Evolutionary conservation across 2,888 invertebrate species (phyloP), one percentile per base, ranked within the genome.

Genomic region (Orchesellides sinensis): DNA sequence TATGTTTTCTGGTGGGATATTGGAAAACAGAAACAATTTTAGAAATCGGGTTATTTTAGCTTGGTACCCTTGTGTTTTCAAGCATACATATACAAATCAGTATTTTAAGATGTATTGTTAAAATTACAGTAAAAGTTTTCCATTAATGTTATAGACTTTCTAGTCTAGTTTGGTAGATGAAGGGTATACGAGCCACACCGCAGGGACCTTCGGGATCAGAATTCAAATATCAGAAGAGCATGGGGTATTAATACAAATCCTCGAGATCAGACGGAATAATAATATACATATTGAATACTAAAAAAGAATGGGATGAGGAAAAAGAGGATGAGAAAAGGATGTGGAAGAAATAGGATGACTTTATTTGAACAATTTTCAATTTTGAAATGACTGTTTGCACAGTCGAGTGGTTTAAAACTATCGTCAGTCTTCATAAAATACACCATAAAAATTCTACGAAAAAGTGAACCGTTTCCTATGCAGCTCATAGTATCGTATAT

Each of bases 301-400:
- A n/a, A n/a, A 8, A 35, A 47, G 12, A 17, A 14, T 47, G 47
- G 66, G 75, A 66, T 75, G 66, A 68, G 52, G n/a, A 75, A 75
- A 66, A 73, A 66, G 10, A 61, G 75, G 75, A 75, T 75, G 75
- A 66, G 49, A 56, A 66, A 54, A 68, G 75, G 75, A 75, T 75
- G 75, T 75, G 49, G 40, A 66, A 54, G 77, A 77, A 68, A 77
- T 77, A 77, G 68, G 68, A 83, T 83, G 83, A 83, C 84, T 87
- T 84, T 87, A 86, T 87, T 87, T 87, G 87, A 87, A 87, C 87
- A 87, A 87, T 87, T 87, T 87, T 87, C 87, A 87, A 87, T 87
- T 83, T 87, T 87, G 83, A 87, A 87, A 86, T 84, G 85, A 84
- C 84, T 87, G 87, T 87, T 87, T 86, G 83, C 85, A 79, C 79